Evolutionary conservation across 2,888 invertebrate genomes (phyloP).

Genomic region (Siphonodentalium dalli): DNA sequence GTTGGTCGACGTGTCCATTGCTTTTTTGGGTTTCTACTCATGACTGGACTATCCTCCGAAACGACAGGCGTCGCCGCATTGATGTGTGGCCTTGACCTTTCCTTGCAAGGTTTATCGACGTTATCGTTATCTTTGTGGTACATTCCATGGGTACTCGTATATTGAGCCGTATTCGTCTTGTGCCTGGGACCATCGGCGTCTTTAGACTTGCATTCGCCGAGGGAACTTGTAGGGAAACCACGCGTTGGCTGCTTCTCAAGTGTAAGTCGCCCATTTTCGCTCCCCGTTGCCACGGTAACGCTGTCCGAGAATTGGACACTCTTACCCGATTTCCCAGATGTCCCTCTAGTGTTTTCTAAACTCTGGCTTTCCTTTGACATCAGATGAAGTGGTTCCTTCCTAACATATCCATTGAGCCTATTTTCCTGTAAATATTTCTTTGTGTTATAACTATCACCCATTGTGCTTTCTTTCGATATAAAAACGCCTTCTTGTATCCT

Average conservation of each 20-base stretch:
- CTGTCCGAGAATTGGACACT: slow-evolving; percentile 49
- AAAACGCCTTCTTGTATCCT: slow-evolving; percentile 47
- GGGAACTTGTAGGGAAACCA: no score
- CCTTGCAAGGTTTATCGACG: not conserved
- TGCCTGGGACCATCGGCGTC: slow-evolving; percentile 4
- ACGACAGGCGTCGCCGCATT: no score
- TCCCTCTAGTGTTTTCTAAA: slow-evolving; percentile 37
- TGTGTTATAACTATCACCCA: slow-evolving; percentile 56
- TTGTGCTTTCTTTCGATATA: slow-evolving; percentile 45
- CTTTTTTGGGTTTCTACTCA: no score
- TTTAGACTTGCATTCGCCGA: slow-evolving; percentile 8
- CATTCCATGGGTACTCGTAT: slow-evolving; percentile 44
- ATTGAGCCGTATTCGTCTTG: slow-evolving; percentile 38
- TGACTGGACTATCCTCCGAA: no score
- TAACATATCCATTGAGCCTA: slow-evolving; percentile 38
- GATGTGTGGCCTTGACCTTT: no score
- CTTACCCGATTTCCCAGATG: slow-evolving; percentile 33
- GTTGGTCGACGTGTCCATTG: slow-evolving; percentile 24
- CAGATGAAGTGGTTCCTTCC: slow-evolving; percentile 51
- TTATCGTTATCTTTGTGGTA: slow-evolving; percentile 36
- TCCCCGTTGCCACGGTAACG: slow-evolving; percentile 47
- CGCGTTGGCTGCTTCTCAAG: slow-evolving; percentile 37
- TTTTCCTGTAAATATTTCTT: slow-evolving; percentile 60
- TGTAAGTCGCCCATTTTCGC: slow-evolving; percentile 36
- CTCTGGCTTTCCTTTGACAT: slow-evolving; percentile 57